phyloP scores from a whole-genome alignment of 1,140 invertebrate species.

The Monochamus saltuarius region DNA sequence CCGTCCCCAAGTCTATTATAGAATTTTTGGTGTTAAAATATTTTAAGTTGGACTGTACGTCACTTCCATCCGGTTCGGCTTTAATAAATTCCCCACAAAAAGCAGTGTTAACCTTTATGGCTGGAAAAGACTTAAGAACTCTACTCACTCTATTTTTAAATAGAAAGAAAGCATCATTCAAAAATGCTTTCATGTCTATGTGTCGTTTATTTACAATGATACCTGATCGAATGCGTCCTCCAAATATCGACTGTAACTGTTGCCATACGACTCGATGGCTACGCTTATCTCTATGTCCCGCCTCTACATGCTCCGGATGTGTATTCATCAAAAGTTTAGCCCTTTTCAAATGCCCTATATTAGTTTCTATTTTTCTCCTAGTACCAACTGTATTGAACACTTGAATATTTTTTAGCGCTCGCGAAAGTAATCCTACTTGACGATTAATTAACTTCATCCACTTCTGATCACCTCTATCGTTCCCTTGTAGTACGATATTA shows the following conservation, averaged over 20 bases:
- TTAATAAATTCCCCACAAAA: constrained; percentile 8
- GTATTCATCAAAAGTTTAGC: too few species aligned
- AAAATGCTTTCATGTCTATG: not conserved
- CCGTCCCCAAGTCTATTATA: not conserved
- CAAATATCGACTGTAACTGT: not conserved
- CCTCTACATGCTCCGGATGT: too few species aligned
- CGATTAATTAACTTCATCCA: too few species aligned
- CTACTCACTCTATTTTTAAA: not conserved
- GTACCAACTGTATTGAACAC: too few species aligned
- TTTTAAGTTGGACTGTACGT: not conserved
- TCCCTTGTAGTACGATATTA: too few species aligned
- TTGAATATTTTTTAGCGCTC: too few species aligned
- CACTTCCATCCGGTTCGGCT: not conserved
- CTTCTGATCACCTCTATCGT: too few species aligned
- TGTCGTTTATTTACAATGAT: not conserved
- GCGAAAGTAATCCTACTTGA: too few species aligned
- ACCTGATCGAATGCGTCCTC: not conserved
- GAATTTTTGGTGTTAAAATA: not conserved
- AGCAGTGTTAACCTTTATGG: not conserved
- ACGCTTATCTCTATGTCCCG: too few species aligned
- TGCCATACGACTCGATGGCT: not conserved
- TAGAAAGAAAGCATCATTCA: not conserved
- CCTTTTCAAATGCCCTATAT: too few species aligned
- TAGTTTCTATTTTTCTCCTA: too few species aligned
- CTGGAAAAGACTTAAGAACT: not conserved